Base-by-base conservation (phyloP, 2,888 invertebrate species). In the Euclidia mi region DNA sequence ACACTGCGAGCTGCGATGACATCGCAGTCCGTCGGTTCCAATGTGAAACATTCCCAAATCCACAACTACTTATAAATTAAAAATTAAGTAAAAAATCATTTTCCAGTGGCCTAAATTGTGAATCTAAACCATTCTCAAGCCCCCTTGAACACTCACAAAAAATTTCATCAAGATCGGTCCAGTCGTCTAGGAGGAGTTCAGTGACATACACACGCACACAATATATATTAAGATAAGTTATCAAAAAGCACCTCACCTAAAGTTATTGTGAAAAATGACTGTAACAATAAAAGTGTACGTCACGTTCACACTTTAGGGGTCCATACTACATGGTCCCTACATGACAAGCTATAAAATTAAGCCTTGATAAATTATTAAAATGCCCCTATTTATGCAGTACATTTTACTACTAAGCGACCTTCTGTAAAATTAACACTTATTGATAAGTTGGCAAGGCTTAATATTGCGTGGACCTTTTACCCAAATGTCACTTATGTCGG, bases 291-390 rank as follows among this genome's bases (percentile, higher is more conserved):
- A 72, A 63, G 29, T 61, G 48, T 59, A 48, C 38, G 55, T 66
- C 61, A 71, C 34, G 56, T 61, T 50, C 60, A 65, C 37, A 48
- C 38, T 67, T 25, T 31, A 48, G 41, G 25, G 44, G 45, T 51
- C 25, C 58, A 65, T 50, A 53, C n/a, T 56, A 49, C 60, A 65
- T 57, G 59, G 56, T 56, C 42, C 61, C 43, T 47, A 66, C 61
- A 69, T 74, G 75, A 74, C 72, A 60, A 69, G 69, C 72, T 59
- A 71, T 74, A 74, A 74, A 74, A 71, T 64, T 71, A 74, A 74
- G 71, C 74, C 75, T 53, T 72, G 65, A 70, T 72, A n/a, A n/a
- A n/a, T n/a, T n/a, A 74, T 70, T 71, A 74, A 74, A 61, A 29
- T 49, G 34, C 45, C 47, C 62, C 59, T 56, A 46, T 73, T 70